Evolutionary conservation across 2,888 invertebrate genomes (phyloP).

Genomic region (Cataglyphis rosenhaueri): DNA sequence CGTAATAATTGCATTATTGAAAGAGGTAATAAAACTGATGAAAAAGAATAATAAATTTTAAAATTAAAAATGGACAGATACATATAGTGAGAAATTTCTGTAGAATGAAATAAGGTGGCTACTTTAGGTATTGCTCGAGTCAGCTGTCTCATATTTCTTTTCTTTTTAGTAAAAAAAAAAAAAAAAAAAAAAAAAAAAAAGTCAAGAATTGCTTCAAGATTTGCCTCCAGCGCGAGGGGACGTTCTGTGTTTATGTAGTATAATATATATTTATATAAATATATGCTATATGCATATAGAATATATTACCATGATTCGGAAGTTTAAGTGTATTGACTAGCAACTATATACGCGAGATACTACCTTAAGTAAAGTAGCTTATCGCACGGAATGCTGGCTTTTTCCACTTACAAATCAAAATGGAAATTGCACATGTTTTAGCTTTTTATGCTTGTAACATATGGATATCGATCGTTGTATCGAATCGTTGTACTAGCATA

Average conservation of each 20-base stretch:
- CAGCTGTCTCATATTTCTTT: background rate
- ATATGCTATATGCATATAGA: slow-evolving; percentile 37
- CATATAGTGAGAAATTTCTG: background rate
- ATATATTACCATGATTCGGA: slow-evolving; percentile 50
- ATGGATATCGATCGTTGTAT: slow-evolving; percentile 78
- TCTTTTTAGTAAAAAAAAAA: background rate
- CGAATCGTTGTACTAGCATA: slow-evolving; percentile 80
- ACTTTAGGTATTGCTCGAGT: background rate
- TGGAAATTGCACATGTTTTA: slow-evolving; percentile 52
- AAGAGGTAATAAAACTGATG: background rate
- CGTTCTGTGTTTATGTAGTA: slow-evolving; percentile 38
- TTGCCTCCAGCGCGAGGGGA: slow-evolving; percentile 21
- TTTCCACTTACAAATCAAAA: slow-evolving; percentile 47
- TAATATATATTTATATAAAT: slow-evolving; percentile 23
- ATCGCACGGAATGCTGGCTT: slow-evolving; percentile 24
- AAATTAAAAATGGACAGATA: background rate
- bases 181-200: background rate
- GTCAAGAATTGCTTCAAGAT: slow-evolving; percentile 12
- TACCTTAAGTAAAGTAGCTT: slow-evolving; percentile 44
- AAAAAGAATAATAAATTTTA: background rate
- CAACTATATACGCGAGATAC: slow-evolving; percentile 52
- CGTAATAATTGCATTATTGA: background rate
- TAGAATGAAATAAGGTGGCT: background rate
- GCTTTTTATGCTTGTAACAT: slow-evolving; percentile 49
- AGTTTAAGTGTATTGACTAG: slow-evolving; percentile 58